phyloP scores from a whole-genome alignment of 2,113 vertebrate species.

The Rhinichthys klamathensis region DNA sequence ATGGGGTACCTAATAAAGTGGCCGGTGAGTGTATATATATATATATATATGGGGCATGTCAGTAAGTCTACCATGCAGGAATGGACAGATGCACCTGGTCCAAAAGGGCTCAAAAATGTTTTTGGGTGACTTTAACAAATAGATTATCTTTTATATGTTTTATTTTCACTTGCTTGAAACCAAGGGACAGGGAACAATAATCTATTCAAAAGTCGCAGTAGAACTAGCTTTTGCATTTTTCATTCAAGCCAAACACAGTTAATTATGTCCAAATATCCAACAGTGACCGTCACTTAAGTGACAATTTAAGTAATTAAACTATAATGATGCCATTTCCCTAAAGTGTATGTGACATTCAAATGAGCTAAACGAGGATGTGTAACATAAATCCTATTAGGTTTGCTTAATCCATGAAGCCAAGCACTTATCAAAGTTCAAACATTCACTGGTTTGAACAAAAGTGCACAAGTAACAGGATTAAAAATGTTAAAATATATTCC shows the following conservation, averaged over 20 bases:
- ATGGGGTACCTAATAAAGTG: too few relatives aligned
- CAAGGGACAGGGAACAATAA: not conserved
- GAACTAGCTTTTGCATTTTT: constrained; percentile 44
- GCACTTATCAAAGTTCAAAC: constrained; percentile 69
- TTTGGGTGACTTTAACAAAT: not conserved
- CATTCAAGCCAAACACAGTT: constrained; percentile 52
- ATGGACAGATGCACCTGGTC: not conserved
- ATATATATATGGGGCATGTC: constrained; percentile 27
- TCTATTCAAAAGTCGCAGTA: constrained; percentile 36
- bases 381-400: constrained; percentile 71
- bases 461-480: constrained; percentile 70
- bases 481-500: constrained; percentile 55
- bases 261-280: constrained; percentile 51
- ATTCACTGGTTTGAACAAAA: constrained; percentile 59
- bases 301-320: constrained; percentile 64
- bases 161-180: not conserved
- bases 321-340: constrained; percentile 62
- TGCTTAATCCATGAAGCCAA: constrained; percentile 72
- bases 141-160: not conserved
- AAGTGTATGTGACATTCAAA: constrained; percentile 65
- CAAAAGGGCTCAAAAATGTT: constrained; percentile 6
- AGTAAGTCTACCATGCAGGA: constrained; percentile 1
- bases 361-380: constrained; percentile 64
- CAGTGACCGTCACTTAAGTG: constrained; percentile 55
- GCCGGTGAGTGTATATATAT: too few relatives aligned